These are phyloP conservation scores for Diadophis punctatus DNA, from an alignment of 2,113 vertebrate species.

Conservation along the genomic window DNA sequence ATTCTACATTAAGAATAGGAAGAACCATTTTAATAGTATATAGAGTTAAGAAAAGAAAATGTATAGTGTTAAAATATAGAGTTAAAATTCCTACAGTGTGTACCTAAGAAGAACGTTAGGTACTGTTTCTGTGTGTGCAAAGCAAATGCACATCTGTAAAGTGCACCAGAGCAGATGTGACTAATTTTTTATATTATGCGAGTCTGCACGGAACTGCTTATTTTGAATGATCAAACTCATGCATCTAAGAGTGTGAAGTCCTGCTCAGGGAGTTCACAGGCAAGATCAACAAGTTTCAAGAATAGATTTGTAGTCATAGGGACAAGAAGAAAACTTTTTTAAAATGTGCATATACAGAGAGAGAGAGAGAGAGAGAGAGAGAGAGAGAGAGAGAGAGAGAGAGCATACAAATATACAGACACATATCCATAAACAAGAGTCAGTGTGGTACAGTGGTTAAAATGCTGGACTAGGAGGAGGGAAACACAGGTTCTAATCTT, in stretches of 20 bases:
- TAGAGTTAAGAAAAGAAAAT: too few relatives aligned
- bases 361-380: too few relatives aligned
- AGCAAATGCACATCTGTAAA: not conserved
- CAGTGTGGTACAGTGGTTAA: not conserved
- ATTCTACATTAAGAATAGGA: not conserved
- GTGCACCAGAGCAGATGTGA: not conserved
- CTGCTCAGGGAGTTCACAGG: not conserved
- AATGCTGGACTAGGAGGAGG: not conserved
- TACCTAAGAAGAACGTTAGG: not conserved
- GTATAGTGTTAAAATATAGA: not conserved
- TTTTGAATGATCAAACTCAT: not conserved
- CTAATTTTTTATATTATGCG: not conserved
- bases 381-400: too few relatives aligned
- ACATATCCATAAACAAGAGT: not conserved
- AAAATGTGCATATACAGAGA: not conserved
- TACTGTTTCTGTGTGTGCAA: not conserved
- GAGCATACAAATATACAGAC: not conserved
- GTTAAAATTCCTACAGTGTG: not conserved
- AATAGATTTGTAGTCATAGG: not conserved
- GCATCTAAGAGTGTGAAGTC: not conserved
- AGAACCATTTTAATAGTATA: not conserved
- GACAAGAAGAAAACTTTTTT: not conserved
- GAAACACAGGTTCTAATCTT: not conserved
- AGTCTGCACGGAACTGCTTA: not conserved
- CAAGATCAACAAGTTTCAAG: not conserved